Evolutionary conservation across 2,113 vertebrate genomes (phyloP).

Genomic region (Paramisgurnus dabryanus): DNA sequence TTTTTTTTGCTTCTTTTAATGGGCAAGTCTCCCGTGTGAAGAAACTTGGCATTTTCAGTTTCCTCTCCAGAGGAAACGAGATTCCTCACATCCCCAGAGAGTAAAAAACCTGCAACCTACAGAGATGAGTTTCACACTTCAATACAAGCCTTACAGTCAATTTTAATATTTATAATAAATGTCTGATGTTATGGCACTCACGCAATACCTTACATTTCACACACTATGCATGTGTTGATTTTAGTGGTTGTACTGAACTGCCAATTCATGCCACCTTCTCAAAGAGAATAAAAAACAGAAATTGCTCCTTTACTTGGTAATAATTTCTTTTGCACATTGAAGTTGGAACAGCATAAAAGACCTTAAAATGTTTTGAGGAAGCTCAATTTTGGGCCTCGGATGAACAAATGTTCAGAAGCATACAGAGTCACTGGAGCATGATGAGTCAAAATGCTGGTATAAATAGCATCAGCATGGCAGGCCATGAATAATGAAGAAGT

Average conservation of each 20-base stretch:
- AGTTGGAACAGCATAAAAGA: not conserved
- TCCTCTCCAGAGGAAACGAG: slow-evolving; percentile 52
- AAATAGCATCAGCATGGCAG: slow-evolving; percentile 67
- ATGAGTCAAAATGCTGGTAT: slow-evolving; percentile 71
- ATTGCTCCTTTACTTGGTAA: slow-evolving; percentile 11
- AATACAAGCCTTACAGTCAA: not conserved
- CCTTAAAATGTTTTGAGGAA: slow-evolving; percentile 35
- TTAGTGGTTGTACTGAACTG: not conserved
- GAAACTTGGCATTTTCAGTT: slow-evolving; percentile 53
- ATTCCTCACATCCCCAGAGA: slow-evolving; percentile 51
- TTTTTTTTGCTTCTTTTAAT: slow-evolving; percentile 53
- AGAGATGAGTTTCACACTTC: slow-evolving; percentile 33
- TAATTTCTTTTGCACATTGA: slow-evolving; percentile 5
- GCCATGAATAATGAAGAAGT: slow-evolving; percentile 74
- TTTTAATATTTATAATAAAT: not conserved
- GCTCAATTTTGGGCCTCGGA: slow-evolving; percentile 45
- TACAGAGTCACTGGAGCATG: slow-evolving; percentile 62
- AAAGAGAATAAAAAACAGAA: not conserved
- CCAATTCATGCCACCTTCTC: not conserved
- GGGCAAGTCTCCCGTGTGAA: slow-evolving; percentile 55
- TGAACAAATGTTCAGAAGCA: slow-evolving; percentile 58
- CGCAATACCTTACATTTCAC: too few species aligned
- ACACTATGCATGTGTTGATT: not conserved
- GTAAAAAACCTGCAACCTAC: slow-evolving; percentile 14
- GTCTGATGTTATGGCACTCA: too few species aligned